A percentile compares a stretch with the other conserved stretches of the same genome.
These are phyloP conservation scores for Trachymyrmex cornetzi DNA, from an alignment of 1,140 invertebrate species.

Conservation along the genomic window DNA sequence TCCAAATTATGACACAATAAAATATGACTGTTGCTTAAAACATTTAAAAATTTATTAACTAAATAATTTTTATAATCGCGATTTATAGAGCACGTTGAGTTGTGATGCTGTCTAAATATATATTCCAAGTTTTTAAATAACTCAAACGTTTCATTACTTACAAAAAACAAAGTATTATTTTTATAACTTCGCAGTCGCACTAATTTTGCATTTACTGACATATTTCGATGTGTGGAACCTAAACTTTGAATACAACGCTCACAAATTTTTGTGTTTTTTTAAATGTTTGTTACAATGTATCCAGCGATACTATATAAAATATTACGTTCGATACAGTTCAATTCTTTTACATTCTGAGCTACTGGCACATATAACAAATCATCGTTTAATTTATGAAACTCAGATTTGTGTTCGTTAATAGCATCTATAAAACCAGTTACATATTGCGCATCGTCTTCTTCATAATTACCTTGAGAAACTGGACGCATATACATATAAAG, in stretches of 20 bases:
- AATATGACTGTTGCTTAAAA: slow-evolving; percentile 13
- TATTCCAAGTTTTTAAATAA: slow-evolving; percentile 11
- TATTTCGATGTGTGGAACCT: not conserved
- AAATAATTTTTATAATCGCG: not conserved
- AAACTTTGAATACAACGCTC: not conserved
- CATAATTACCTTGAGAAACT: slow-evolving; percentile 17
- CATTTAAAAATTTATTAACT: slow-evolving; percentile 5
- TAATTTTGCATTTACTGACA: not conserved
- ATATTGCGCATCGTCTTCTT: slow-evolving; percentile 25
- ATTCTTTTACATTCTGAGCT: not conserved
- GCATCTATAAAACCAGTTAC: slow-evolving; percentile 10
- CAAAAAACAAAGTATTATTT: slow-evolving; percentile 8
- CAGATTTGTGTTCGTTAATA: not conserved
- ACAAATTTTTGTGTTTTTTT: slow-evolving; percentile 9
- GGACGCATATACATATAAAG: slow-evolving; percentile 16
- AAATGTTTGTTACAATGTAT: slow-evolving; percentile 26
- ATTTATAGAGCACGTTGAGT: not conserved
- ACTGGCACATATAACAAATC: not conserved
- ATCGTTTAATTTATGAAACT: not conserved
- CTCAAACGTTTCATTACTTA: slow-evolving; percentile 5
- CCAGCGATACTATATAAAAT: slow-evolving; percentile 24
- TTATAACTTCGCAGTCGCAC: slow-evolving; percentile 9
- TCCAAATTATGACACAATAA: not conserved
- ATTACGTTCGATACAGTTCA: not conserved
- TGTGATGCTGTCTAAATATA: slow-evolving; percentile 10